Evolutionary conservation across 2,113 vertebrate species (phyloP).

Genomic region (Percopsis transmontana): DNA sequence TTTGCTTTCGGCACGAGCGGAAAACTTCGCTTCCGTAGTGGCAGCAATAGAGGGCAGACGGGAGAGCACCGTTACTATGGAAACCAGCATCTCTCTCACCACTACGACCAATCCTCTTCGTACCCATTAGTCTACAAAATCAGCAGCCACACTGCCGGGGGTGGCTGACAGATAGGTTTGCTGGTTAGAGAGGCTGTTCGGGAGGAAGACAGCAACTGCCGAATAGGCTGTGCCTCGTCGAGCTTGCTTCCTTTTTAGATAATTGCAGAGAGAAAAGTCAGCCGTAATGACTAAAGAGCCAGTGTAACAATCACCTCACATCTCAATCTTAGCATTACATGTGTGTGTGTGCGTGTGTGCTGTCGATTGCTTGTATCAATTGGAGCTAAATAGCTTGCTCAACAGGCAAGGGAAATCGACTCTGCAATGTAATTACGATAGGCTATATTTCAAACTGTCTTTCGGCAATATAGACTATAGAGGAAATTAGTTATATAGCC

Average conservation of each 20-base stretch:
- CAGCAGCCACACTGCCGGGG: slow-evolving; percentile 58
- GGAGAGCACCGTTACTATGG: slow-evolving; percentile 86
- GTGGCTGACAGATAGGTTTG: slow-evolving; percentile 62
- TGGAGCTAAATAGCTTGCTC: slow-evolving; percentile 40
- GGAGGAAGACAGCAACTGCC: slow-evolving; percentile 55
- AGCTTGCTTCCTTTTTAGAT: slow-evolving; percentile 57
- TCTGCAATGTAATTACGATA: slow-evolving; percentile 23
- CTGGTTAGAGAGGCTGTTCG: slow-evolving; percentile 60
- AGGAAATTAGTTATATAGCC: not conserved
- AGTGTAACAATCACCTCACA: slow-evolving; percentile 42
- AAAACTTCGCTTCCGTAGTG: slow-evolving; percentile 99
- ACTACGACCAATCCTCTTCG: slow-evolving; percentile 77
- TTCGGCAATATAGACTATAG: not conserved
- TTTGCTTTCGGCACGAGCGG: slow-evolving; percentile 99
- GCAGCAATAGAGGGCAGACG: slow-evolving; percentile 98
- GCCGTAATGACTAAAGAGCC: slow-evolving; percentile 49
- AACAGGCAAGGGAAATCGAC: slow-evolving; percentile 17
- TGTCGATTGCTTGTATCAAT: slow-evolving; percentile 43
- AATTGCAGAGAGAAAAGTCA: slow-evolving; percentile 37
- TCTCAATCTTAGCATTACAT: slow-evolving; percentile 6
- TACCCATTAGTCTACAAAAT: slow-evolving; percentile 76
- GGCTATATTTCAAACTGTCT: slow-evolving; percentile 9
- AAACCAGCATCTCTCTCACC: slow-evolving; percentile 80
- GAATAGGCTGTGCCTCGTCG: slow-evolving; percentile 50
- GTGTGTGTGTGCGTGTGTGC: slow-evolving; percentile 4